phyloP scores from a whole-genome alignment of 2,888 invertebrate species.

The Pterostichus madidus region DNA sequence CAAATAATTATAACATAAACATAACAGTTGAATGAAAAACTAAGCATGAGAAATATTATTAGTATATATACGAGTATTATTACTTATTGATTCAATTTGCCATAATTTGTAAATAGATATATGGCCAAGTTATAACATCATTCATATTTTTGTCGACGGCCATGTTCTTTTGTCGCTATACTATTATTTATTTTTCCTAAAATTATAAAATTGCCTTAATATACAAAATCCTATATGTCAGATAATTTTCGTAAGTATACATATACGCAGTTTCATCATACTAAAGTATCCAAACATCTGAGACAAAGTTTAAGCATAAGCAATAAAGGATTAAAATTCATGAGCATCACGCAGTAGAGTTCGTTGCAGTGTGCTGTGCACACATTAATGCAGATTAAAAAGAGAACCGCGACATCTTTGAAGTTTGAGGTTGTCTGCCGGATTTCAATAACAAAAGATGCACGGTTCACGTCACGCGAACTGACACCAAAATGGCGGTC shows the following conservation, averaged over 20 bases:
- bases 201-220: no score
- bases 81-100: no score
- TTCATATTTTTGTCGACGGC: no score
- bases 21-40: no score
- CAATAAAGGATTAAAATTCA: conserved; percentile 50
- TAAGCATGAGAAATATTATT: no score
- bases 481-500: conserved; percentile 7
- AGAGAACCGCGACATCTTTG: conserved; percentile 49
- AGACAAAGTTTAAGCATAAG: conserved; percentile 25
- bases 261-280: conserved; percentile 15
- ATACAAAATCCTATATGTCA: no score
- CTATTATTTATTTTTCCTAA: no score
- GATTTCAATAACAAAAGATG: conserved; percentile 61
- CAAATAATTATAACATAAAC: no score
- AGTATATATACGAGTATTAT: no score
- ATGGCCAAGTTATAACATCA: no score
- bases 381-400: conserved; percentile 55
- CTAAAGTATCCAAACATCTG: neutral
- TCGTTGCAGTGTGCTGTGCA: neutral
- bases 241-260: conserved; percentile 41
- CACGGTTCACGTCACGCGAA: conserved; percentile 47
- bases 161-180: no score
- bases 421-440: conserved; percentile 59
- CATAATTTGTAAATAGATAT: no score
- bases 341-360: conserved; percentile 21